A percentile compares a stretch with the other conserved stretches of the same genome.
phyloP scores from a whole-genome alignment of 2,113 vertebrate genomes.

The Dromaius novaehollandiae region DNA sequence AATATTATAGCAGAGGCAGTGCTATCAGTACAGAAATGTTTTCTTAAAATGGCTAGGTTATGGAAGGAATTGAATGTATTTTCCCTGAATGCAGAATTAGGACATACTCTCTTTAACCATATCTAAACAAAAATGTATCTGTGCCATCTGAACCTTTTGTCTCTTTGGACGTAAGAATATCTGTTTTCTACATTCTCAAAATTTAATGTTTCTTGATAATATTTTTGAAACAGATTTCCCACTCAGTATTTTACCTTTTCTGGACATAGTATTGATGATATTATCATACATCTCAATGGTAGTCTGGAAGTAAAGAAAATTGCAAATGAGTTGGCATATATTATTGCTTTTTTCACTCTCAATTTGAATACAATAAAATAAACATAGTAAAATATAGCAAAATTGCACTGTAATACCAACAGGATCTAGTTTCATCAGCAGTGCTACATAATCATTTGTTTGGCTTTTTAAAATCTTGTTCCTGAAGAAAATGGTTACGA shows the following conservation, averaged over 20 bases:
- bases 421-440: constrained; percentile 21
- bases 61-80: neutral
- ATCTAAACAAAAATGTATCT: neutral
- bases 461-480: constrained; percentile 18
- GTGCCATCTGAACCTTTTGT: neutral
- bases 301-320: constrained; percentile 38
- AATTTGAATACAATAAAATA: constrained; percentile 49
- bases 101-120: neutral
- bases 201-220: neutral
- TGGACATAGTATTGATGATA: constrained; percentile 14
- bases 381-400: constrained; percentile 5
- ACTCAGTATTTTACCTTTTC: neutral
- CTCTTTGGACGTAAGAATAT: neutral
- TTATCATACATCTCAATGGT: neutral
- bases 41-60: neutral
- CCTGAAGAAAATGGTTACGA: neutral
- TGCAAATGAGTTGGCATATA: constrained; percentile 34
- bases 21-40: neutral
- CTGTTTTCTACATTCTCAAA: neutral
- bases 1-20: neutral
- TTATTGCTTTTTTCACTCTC: constrained; percentile 1
- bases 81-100: neutral
- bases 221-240: neutral
- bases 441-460: neutral
- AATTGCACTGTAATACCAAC: neutral